Evolutionary conservation across 2,888 invertebrate species (phyloP).

Genomic region (Cephalotes varians): DNA sequence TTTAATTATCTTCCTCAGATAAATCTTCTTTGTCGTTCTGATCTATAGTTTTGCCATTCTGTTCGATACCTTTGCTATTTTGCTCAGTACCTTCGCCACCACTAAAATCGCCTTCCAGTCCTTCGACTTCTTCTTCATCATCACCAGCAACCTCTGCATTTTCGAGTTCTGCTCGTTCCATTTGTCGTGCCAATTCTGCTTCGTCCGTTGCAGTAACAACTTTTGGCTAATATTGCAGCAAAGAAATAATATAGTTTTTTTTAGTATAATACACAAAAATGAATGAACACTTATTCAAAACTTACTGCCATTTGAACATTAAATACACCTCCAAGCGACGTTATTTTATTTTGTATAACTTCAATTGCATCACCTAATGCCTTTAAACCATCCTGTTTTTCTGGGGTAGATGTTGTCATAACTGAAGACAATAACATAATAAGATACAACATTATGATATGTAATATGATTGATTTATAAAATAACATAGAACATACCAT

Average conservation of each 20-base stretch:
- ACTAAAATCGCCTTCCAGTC: constrained; percentile 86
- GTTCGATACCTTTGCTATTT: constrained; percentile 72
- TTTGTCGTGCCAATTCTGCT: constrained; percentile 96
- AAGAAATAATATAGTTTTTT: not conserved
- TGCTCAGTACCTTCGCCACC: constrained; percentile 85
- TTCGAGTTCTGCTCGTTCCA: constrained; percentile 97
- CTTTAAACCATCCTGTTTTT: constrained; percentile 96
- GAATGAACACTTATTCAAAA: constrained; percentile 60
- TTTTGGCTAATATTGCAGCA: constrained; percentile 90
- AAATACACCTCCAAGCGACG: constrained; percentile 95
- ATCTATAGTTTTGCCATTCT: constrained; percentile 69
- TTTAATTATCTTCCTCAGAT: constrained; percentile 80
- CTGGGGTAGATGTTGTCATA: constrained; percentile 99
- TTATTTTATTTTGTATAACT: constrained; percentile 94
- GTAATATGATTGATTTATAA: not conserved
- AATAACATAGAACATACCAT: constrained; percentile 87
- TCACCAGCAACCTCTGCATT: constrained; percentile 98
- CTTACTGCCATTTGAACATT: constrained; percentile 97
- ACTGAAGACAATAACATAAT: constrained; percentile 87
- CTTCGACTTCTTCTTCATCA: constrained; percentile 93
- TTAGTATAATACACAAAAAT: not conserved
- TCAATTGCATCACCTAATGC: constrained; percentile 96
- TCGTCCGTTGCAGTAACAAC: constrained; percentile 99
- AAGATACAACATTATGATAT: not conserved
- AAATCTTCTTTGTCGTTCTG: constrained; percentile 77